These are phyloP conservation scores for Crotalus tigris DNA, from an alignment of 2,113 vertebrate genomes.

Conservation along the genomic window DNA sequence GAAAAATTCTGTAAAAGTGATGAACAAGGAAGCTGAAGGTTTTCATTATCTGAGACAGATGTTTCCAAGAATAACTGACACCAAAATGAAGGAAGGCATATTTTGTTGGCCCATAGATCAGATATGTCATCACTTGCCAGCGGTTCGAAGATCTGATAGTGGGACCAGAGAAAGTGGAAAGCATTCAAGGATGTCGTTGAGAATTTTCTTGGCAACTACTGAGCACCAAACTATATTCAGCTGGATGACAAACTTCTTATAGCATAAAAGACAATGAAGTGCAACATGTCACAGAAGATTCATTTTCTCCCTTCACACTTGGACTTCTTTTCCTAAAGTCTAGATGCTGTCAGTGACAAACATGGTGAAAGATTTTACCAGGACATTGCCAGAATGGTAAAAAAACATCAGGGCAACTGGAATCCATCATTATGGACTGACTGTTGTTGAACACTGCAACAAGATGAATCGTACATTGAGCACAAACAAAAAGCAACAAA, in stretches of 20 bases:
- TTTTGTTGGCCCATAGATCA: background rate
- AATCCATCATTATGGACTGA: background rate
- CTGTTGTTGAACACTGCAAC: background rate
- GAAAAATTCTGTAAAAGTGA: background rate
- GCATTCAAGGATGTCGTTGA: background rate
- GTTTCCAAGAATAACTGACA: background rate
- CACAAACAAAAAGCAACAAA: background rate
- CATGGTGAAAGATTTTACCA: background rate
- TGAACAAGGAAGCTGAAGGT: background rate
- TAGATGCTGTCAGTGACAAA: background rate
- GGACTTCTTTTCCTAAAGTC: background rate
- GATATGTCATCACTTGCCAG: background rate
- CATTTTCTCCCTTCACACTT: background rate
- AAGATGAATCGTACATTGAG: background rate
- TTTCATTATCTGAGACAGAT: background rate
- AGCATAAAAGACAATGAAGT: background rate
- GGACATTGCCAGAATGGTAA: background rate
- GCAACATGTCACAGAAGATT: background rate
- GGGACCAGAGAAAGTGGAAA: background rate
- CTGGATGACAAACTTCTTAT: background rate
- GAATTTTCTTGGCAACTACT: background rate
- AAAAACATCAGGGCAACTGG: background rate
- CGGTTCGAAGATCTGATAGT: background rate
- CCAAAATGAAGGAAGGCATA: background rate
- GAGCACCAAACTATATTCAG: background rate